Evolutionary conservation across 2,888 invertebrate genomes (phyloP).

Genomic region (Drosophila percnosoma): DNA sequence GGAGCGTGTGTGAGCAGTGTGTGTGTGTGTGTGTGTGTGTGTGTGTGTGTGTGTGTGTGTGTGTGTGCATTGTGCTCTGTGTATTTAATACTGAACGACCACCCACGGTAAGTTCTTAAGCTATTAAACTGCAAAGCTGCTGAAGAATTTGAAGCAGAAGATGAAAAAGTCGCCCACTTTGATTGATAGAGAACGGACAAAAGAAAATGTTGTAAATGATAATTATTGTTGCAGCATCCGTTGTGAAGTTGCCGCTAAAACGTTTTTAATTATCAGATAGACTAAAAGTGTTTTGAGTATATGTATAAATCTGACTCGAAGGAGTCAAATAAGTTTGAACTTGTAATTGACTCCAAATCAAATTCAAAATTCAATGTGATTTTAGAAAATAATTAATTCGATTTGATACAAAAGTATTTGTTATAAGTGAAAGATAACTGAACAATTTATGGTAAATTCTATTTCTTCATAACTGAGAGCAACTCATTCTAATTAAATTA

Average conservation of each 20-base stretch:
- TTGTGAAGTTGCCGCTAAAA: constrained; percentile 21
- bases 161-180: constrained; percentile 2
- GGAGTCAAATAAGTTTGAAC: not conserved
- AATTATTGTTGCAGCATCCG: constrained; percentile 30
- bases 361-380: not conserved
- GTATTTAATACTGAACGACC: constrained; percentile 37
- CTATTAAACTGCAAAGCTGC: constrained; percentile 49
- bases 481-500: not conserved
- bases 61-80: constrained; percentile 23
- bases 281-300: not conserved
- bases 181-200: constrained; percentile 12
- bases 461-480: not conserved
- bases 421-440: not conserved
- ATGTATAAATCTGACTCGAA: not conserved
- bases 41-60: constrained; percentile 15
- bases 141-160: constrained; percentile 21
- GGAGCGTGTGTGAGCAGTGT: constrained; percentile 45
- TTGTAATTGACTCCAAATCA: not conserved
- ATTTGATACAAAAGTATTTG: not conserved
- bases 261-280: constrained; percentile 19
- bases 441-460: not conserved
- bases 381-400: not conserved
- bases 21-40: constrained; percentile 3
- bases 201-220: not conserved
- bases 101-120: constrained; percentile 51